phyloP scores from a whole-genome alignment of 2,113 vertebrate genomes.

The Phrynosoma platyrhinos region DNA sequence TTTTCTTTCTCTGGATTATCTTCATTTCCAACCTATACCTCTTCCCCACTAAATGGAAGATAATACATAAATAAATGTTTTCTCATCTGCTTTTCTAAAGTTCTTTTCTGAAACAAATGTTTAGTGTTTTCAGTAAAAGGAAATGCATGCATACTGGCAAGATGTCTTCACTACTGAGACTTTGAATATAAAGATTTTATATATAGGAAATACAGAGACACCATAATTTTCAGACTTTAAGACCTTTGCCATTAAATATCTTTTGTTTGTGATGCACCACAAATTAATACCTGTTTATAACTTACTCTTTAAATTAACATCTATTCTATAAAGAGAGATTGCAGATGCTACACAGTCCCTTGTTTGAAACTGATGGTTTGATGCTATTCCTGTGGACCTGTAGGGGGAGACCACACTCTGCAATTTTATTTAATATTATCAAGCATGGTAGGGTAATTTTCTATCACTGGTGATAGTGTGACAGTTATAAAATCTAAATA shows the following conservation, averaged over 20 bases:
- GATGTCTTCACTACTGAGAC: background rate
- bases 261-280: background rate
- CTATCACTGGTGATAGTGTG: background rate
- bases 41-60: background rate
- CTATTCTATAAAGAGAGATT: background rate
- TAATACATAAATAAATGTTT: fast-evolving
- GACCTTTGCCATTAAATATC: background rate
- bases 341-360: background rate
- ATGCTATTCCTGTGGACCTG: background rate
- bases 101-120: background rate
- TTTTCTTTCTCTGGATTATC: fast-evolving
- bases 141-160: background rate
- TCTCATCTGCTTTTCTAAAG: fast-evolving
- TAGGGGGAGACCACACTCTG: constrained; percentile 41
- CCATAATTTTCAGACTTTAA: background rate
- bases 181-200: no score
- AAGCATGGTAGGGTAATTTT: background rate
- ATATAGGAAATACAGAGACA: background rate
- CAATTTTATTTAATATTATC: background rate
- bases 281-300: background rate
- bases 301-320: fast-evolving
- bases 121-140: background rate
- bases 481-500: background rate
- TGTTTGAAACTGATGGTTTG: background rate
- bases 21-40: fast-evolving